Base-by-base conservation (phyloP, 2,888 invertebrate genomes). In the Lymantria monacha region DNA sequence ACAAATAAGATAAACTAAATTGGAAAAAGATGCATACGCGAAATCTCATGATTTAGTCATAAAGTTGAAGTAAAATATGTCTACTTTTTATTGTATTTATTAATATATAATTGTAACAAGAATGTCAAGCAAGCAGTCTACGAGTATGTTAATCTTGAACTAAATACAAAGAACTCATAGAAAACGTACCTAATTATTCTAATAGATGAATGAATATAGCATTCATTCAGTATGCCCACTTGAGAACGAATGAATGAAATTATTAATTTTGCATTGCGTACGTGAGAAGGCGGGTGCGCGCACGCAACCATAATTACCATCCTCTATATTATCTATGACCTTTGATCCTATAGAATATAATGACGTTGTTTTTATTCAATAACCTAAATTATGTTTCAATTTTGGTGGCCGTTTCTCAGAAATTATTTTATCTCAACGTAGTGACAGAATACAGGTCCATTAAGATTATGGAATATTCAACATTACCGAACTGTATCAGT, bases 321-420 rank as follows among this genome's bases (percentile, higher is more conserved):
- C 41, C 46, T 15, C 51, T 57, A 59, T 65, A 49, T 62, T 67
- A 68, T 69, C 67, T 53, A 12, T 64, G 51, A 64, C 67, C 64
- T 51, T 44, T 61, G 47, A 44, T 57, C 57, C 48, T 43, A 55
- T 57, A 55, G 56, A 63, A 70, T 67, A 58, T 61, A 69, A 72
- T 72, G 75, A 74, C 73, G 52, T 49, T 64, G 61, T 74, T 69
- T 72, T 74, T 70, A 72, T 73, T 74, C 55, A 70, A 76, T 74
- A 68, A 72, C 64, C 61, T 48, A 57, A 62, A 66, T 63, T 63
- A 61, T 53, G 54, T 68, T 66, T 70, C 61, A 66, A 64, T 68
- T 70, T 63, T 42, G 66, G 61, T 63, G 66, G 70, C 63, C 61
- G 44, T 43, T 55, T 66, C 57, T 51, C 44, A 48, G 69, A 69